Evolutionary conservation across 2,888 invertebrate genomes (phyloP).

Genomic region (Escarpia spicata): DNA sequence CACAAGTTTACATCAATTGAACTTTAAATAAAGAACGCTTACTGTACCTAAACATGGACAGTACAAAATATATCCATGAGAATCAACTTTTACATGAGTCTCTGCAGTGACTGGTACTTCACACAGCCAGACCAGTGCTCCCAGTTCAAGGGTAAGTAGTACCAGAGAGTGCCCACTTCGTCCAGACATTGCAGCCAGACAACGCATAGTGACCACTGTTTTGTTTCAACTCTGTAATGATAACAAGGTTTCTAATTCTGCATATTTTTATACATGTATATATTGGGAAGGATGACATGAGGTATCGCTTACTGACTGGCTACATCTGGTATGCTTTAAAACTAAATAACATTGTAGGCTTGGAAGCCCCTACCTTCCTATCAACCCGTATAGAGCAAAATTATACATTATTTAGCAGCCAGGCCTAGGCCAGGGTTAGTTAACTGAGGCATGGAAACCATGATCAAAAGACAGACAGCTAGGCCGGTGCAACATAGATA

Average conservation of each 20-base stretch:
- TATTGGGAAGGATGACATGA: too few relatives aligned
- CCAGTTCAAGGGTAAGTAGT: not conserved
- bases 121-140: not conserved
- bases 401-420: too few relatives aligned
- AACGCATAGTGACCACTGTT: not conserved
- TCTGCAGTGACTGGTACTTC: not conserved
- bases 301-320: too few relatives aligned
- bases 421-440: too few relatives aligned
- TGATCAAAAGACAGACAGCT: too few relatives aligned
- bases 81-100: slow-evolving; percentile 57
- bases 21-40: not conserved
- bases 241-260: not conserved
- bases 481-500: too few relatives aligned
- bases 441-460: too few relatives aligned
- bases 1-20: too few relatives aligned
- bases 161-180: not conserved
- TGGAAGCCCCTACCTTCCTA: too few relatives aligned
- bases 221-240: not conserved
- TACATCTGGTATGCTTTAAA: too few relatives aligned
- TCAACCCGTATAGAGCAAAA: too few relatives aligned
- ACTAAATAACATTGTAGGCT: too few relatives aligned
- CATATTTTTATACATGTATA: not conserved
- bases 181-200: not conserved
- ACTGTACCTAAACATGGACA: slow-evolving; percentile 74
- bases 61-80: slow-evolving; percentile 85